Conservation (phyloP, 1,140 invertebrate species). For the Drosophila bifasciata region DNA sequence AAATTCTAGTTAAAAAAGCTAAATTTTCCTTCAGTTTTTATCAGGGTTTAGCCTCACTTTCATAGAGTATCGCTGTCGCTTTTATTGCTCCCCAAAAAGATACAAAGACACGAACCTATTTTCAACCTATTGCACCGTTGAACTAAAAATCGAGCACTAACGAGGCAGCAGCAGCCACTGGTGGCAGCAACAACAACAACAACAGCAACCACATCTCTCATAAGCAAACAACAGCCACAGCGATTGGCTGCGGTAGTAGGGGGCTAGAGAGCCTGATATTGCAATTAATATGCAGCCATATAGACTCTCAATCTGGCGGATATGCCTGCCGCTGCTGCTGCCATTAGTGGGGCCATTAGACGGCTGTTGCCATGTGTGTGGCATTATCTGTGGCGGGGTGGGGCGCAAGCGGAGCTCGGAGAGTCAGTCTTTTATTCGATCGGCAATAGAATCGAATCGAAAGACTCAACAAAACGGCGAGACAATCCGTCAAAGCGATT, state of each 20-base stretch:
- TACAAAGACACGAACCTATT: constrained; percentile 4
- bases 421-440: constrained; percentile 72
- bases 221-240: constrained; percentile 40
- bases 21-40: neutral
- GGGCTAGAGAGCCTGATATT: constrained; percentile 74
- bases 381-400: constrained; percentile 25
- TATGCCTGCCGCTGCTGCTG: constrained; percentile 11
- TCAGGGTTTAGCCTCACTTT: neutral
- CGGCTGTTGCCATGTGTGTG: constrained; percentile 53
- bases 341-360: constrained; percentile 34
- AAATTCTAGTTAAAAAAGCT: too few relatives aligned
- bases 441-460: neutral
- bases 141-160: constrained; percentile 59
- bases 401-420: constrained; percentile 58
- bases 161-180: constrained; percentile 45
- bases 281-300: constrained; percentile 70
- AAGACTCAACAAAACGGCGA: constrained; percentile 23
- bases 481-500: constrained; percentile 68
- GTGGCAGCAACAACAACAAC: constrained; percentile 16
- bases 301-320: constrained; percentile 21
- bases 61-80: constrained; percentile 28
- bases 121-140: constrained; percentile 37
- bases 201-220: constrained; percentile 13
- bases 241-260: constrained; percentile 64
- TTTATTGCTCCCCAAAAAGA: constrained; percentile 23